Base-by-base conservation (phyloP, 2,888 invertebrate genomes). In the Megalurothrips usitatus region DNA sequence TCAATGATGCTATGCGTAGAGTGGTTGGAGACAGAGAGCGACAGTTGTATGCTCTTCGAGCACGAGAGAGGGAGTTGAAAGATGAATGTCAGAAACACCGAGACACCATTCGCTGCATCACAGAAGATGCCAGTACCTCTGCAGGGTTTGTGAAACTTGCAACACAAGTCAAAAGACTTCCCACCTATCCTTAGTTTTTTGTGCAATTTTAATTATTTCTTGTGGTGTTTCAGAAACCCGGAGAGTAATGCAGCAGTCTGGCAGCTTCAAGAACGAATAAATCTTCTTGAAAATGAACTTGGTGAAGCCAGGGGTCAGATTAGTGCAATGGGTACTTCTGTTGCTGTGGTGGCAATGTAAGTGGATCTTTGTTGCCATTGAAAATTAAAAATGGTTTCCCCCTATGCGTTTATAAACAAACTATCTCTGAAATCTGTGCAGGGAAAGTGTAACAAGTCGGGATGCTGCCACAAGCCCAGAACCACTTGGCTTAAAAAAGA, bases 21-120 rank as follows among this genome's bases (percentile, higher is more conserved):
- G 89, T 94, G 80, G 87, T 92, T 10, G 90, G 91, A 8, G 94
- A 94, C 84, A 94, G 94, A 86, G 94, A 94, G 84, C 89, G 90
- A 17, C 91, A 93, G 85, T 87, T 94, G 83, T 92, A 93, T 81
- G 86, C 90, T 83, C 85, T 93, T 82, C 89, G 91, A n/a, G 90
- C 91, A 82, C 89, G 92, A 79, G 92, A 92, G 85, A 87, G 88
- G 34, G 87, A 89, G 34, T 86, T 94, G 4, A 87, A 88, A 17
- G 89, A 92, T 80, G 93, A 94, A 85, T 91, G 92, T 84, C 88
- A 88, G 83, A 91, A 91, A 85, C 91, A 93, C 84, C 91, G 92
- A 84, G 91, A 91, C 81, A 92, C 92, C 0, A 91, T 94, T 82
- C 91, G 92, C 83, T 91, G 92, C 84, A 88, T 94, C 68, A 91